phyloP scores from a whole-genome alignment of 1,140 invertebrate species.

The Chironomus striatipennis region DNA sequence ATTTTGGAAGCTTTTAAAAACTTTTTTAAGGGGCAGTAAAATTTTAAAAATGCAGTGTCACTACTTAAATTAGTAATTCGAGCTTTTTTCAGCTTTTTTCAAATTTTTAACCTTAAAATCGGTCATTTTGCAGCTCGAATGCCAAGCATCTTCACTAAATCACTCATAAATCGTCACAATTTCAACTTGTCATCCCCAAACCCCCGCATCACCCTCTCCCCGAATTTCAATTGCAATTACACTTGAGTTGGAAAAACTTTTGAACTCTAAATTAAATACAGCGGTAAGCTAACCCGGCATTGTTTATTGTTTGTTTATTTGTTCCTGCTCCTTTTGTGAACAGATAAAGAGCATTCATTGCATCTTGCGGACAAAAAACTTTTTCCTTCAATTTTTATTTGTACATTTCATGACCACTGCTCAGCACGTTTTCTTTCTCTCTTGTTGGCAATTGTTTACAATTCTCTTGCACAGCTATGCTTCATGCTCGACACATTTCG shows the following conservation, averaged over 20 bases:
- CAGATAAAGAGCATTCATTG: neutral
- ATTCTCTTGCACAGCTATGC: neutral
- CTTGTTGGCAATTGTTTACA: neutral
- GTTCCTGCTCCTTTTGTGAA: neutral
- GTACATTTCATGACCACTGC: neutral
- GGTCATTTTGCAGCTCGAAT: too few relatives aligned
- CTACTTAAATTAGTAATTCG: too few relatives aligned
- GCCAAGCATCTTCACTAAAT: too few relatives aligned
- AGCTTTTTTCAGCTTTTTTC: too few relatives aligned
- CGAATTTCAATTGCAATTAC: neutral
- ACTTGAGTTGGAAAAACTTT: neutral
- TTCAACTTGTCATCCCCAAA: neutral
- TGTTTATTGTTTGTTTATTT: conserved; percentile 14
- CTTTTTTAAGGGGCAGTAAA: too few relatives aligned
- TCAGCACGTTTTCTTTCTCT: conserved; percentile 10
- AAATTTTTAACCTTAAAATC: too few relatives aligned
- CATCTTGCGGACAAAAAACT: too few relatives aligned
- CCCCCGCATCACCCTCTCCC: neutral
- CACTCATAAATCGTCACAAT: too few relatives aligned
- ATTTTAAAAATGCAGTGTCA: too few relatives aligned
- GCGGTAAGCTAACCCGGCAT: neutral
- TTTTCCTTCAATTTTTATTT: neutral
- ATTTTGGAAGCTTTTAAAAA: too few relatives aligned
- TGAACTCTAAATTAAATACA: neutral
- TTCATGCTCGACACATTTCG: neutral